phyloP scores from a whole-genome alignment of 1,140 invertebrate species.

The Oscheius sp. region DNA sequence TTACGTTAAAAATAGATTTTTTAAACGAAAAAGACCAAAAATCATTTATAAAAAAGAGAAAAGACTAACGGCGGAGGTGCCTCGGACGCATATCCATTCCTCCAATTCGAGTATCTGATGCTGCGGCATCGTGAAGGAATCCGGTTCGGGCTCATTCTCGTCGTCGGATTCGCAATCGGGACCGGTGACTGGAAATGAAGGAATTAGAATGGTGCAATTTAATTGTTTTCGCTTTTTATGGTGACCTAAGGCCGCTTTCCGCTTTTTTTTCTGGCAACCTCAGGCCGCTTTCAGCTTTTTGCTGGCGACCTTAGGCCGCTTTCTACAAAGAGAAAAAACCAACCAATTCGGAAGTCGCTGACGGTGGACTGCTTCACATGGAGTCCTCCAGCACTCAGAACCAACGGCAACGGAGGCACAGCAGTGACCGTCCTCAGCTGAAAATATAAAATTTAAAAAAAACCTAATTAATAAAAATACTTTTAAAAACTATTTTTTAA shows the following conservation, averaged over 20 bases:
- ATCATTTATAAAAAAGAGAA: no score
- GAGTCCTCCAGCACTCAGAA: slow-evolving; percentile 51
- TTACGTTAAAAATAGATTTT: neutral
- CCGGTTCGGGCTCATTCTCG: no score
- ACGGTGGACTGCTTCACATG: slow-evolving; percentile 7
- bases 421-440: slow-evolving; percentile 53
- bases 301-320: neutral
- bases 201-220: neutral
- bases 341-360: slow-evolving; percentile 40
- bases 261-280: slow-evolving; percentile 5
- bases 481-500: neutral
- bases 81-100: no score
- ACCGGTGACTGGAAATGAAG: neutral
- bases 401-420: slow-evolving; percentile 44
- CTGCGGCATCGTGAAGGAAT: no score
- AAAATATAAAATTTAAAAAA: slow-evolving; percentile 14
- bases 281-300: neutral
- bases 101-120: no score
- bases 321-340: slow-evolving; percentile 12
- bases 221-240: neutral
- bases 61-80: no score
- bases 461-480: slow-evolving; percentile 36
- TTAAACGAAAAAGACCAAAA: no score
- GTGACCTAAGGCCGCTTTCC: neutral
- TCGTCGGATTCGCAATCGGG: neutral